These are phyloP conservation scores for Chrysemys picta DNA, from an alignment of 2,113 vertebrate genomes.

Conservation along the genomic window DNA sequence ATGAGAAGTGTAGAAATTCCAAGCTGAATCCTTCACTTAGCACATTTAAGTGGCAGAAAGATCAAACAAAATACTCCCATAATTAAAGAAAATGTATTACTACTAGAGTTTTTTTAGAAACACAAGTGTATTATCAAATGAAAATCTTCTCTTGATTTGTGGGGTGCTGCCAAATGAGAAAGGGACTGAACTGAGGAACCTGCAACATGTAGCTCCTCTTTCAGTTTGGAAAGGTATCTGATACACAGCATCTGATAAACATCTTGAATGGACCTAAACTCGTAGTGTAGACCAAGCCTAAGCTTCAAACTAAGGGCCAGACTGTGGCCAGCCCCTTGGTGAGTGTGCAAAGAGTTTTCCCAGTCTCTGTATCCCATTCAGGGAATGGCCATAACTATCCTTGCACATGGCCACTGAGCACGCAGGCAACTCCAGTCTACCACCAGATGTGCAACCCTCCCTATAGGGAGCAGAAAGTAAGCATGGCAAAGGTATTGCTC, in stretches of 20 bases:
- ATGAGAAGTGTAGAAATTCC: not conserved
- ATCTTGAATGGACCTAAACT: not conserved
- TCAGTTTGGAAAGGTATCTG: not conserved
- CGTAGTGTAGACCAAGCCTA: no score
- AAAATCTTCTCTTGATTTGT: not conserved
- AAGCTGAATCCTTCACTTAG: not conserved
- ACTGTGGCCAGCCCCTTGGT: accelerated
- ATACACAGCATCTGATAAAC: not conserved
- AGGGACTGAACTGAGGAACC: not conserved
- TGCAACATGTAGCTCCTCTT: no score
- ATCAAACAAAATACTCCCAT: not conserved
- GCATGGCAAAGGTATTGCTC: no score
- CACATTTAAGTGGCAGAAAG: not conserved
- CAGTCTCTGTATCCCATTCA: not conserved
- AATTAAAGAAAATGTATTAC: not conserved
- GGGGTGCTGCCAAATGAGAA: not conserved
- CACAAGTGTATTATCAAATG: not conserved
- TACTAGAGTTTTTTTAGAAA: accelerated
- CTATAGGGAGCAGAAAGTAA: accelerated
- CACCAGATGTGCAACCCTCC: accelerated
- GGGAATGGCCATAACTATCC: accelerated
- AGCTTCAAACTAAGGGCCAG: not conserved
- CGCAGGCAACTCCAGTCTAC: not conserved
- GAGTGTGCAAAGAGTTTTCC: accelerated
- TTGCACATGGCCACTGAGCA: no score